Base-by-base conservation (phyloP, 2,113 vertebrate genomes). In the Tachysurus fulvidraco region DNA sequence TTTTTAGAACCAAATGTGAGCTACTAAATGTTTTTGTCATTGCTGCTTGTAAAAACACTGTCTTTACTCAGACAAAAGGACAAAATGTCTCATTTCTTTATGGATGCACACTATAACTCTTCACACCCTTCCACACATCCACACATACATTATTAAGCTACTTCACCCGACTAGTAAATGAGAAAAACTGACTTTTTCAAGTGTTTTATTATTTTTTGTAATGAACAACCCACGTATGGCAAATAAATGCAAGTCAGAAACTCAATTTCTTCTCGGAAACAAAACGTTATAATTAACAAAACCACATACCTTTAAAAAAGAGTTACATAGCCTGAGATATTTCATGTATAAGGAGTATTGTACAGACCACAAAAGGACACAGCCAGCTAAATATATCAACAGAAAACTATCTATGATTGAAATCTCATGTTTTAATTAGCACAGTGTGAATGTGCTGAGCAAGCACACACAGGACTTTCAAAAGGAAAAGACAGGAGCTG, bases 1-100 rank as follows among this genome's bases (percentile, higher is more conserved):
- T 65, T 65, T 28, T 65, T 12, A 69, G 36, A 69, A 36, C 14
- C 28, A 69, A 69, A 36, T 69, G 36, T 71, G 11, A 41, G 41
- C 30, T 41, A 41, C 17, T 16, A 41, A 71, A 41, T 41, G 30
- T 0, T 14, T 71, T 71, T 71, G 36, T 19, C 67, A 71, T 71
- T 41, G 8, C 67, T 41, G 67, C 14, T 16, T 71, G 67, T 71
- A 30, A 41, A 71, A 17, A 71, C 2, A 5, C 30, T 19, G 67
- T 71, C 16, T 71, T 41, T 41, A 16, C 16, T 71, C 67, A 71
- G 30, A 36, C 30, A 41, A 41, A 41, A 71, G 67, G 30, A 19
- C 16, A 71, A 41, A 71, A 71, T 41, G 30, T 71, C 67, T 71
- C 67, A 71, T 71, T 71, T 41, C 67, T 46, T 74, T 74, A 74